Evolutionary conservation across 2,797 vertebrate genomes (phyloP).

Genomic region (Bryconaethiops microstoma): DNA sequence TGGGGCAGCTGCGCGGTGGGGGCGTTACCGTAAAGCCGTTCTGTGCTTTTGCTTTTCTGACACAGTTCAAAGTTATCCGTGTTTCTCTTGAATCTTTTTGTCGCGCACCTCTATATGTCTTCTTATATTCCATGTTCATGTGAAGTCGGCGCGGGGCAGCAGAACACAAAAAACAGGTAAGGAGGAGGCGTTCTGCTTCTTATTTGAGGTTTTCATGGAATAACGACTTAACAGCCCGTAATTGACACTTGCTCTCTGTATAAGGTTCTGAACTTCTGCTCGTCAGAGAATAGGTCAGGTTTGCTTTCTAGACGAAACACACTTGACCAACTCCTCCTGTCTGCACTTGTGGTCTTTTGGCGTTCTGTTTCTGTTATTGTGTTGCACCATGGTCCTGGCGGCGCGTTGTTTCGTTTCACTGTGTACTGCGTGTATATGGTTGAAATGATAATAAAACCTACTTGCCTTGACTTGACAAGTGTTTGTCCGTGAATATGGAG

Average conservation of each 20-base stretch:
- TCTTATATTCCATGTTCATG: constrained; percentile 18
- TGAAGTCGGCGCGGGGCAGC: constrained; percentile 17
- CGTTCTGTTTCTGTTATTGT: no score
- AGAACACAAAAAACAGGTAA: constrained; percentile 39
- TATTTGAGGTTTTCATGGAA: background rate
- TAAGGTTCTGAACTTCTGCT: background rate
- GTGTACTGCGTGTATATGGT: no score
- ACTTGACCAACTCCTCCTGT: no score
- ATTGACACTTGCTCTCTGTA: background rate
- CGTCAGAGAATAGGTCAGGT: background rate
- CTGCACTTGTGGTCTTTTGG: no score
- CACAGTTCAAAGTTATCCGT: constrained; percentile 25
- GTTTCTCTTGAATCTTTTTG: constrained; percentile 29
- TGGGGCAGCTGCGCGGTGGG: background rate
- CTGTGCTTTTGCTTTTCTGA: background rate
- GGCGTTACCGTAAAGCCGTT: constrained; percentile 30
- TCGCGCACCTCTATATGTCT: constrained; percentile 21
- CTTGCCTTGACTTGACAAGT: no score
- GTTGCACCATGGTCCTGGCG: no score
- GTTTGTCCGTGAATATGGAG: no score
- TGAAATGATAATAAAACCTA: no score
- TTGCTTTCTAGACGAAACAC: background rate
- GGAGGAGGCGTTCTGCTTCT: background rate
- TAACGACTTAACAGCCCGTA: background rate
- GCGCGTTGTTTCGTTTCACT: no score